Conservation (phyloP, 2,888 invertebrate genomes). For the Eudasyphora cyanicolor region DNA sequence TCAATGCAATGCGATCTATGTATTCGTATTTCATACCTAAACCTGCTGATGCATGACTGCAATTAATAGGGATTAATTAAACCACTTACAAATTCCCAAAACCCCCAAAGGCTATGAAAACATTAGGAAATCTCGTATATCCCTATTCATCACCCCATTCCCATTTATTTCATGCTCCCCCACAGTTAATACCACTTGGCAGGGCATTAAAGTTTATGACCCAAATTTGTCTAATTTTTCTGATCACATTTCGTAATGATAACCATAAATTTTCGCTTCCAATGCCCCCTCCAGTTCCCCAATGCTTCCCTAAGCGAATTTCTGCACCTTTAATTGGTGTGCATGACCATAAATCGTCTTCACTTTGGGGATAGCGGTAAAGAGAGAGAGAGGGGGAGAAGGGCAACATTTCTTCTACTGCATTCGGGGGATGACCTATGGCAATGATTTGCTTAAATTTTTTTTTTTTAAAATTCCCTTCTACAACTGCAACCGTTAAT, state of each 20-base stretch:
- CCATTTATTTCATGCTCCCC: neutral
- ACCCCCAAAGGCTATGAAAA: neutral
- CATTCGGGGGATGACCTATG: no score
- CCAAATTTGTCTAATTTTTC: constrained; percentile 24
- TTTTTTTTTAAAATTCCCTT: neutral
- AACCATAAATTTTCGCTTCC: neutral
- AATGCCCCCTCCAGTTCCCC: neutral
- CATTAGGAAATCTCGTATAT: neutral
- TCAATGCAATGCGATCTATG: no score
- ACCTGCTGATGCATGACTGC: no score
- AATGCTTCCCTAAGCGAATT: neutral
- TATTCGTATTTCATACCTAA: no score
- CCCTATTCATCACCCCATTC: neutral
- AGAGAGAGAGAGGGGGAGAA: no score
- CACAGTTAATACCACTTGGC: neutral
- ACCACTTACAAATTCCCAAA: neutral
- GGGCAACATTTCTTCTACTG: neutral
- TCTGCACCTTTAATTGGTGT: constrained; percentile 7
- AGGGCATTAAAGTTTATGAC: neutral
- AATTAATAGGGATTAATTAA: neutral
- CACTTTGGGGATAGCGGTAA: neutral
- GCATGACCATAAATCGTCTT: neutral
- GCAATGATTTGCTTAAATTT: neutral
- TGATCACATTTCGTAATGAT: constrained; percentile 15
- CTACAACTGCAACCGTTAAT: constrained; percentile 6